Base-by-base conservation (phyloP, 2,888 invertebrate genomes). In the Cynaeus angustus region DNA sequence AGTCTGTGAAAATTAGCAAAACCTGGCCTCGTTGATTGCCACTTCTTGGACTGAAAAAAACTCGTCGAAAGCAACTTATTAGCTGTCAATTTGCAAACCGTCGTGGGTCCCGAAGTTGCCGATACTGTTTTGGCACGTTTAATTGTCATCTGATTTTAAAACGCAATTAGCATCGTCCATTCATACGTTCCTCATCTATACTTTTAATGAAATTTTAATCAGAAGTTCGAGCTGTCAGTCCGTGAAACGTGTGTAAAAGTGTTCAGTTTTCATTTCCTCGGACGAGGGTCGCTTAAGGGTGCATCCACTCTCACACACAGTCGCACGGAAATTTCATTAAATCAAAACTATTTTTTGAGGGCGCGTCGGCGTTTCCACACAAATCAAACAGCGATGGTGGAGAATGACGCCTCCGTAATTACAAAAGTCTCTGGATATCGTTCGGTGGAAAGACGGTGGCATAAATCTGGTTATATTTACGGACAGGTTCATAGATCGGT, bases 401-500 rank as follows among this genome's bases (percentile, higher is more conserved):
- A 33, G 33, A 9, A 75, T 75, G 79, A 79, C 79, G 72, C 68
- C 53, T 52, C 75, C 73, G 70, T 79, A 79, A 79, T 79, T 79
- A 78, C 75, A 78, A 79, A 78, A 79, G 76, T 78, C 77, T 70
- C 68, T 50, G 68, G 13, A 62, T 52, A 33, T 62, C 62, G 59
- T 12, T 46, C 61, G 38, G 55, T 4, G 56, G 45, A 48, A 72
- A 71, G 75, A 76, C 74, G 75, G 69, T 74, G 71, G 80, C 82
- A 84, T 84, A 83, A 83, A 83, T 84, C 83, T 81, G 81, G 80
- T 80, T 82, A 82, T 84, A 83, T 84, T 83, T 82, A 83, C 83
- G 79, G 81, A 79, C 80, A 80, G 79, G 81, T 82, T 80, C 82
- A 82, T 82, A 84, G 84, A 84, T 84, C 83, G 83, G 79, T 78